Percentiles rank a stretch among this genome's conserved stretches.
phyloP scores from a whole-genome alignment of 2,888 invertebrate species.

The Diaperis boleti region DNA sequence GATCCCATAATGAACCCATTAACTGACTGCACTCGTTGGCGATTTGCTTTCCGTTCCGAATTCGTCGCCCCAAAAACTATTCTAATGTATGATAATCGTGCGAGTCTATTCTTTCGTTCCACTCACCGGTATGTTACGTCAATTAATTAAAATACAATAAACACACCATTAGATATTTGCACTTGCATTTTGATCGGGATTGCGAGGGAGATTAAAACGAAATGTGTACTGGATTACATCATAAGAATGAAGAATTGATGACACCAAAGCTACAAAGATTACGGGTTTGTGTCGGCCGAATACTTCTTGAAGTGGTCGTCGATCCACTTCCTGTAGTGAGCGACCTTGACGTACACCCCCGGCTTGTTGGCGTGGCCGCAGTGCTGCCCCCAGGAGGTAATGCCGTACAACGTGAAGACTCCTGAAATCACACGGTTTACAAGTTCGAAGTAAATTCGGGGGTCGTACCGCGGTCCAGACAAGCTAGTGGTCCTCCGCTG shows the following conservation, averaged over 20 bases:
- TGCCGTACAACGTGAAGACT: slow-evolving; percentile 75
- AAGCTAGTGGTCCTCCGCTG: slow-evolving; percentile 86
- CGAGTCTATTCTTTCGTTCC: too few species aligned
- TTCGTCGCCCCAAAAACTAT: too few species aligned
- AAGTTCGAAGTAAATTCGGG: too few species aligned
- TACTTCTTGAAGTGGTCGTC: slow-evolving; percentile 68
- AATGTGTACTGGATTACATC: too few species aligned
- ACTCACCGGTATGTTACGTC: neutral
- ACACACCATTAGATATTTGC: neutral
- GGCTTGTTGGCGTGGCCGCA: slow-evolving; percentile 81
- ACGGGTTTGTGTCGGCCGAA: slow-evolving; percentile 12
- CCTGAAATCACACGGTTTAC: too few species aligned
- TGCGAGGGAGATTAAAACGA: neutral
- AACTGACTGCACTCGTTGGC: too few species aligned
- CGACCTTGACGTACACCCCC: slow-evolving; percentile 78
- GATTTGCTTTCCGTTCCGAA: too few species aligned
- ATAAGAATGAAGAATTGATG: neutral
- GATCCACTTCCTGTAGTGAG: slow-evolving; percentile 77
- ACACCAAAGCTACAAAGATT: too few species aligned
- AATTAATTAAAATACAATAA: slow-evolving; percentile 2
- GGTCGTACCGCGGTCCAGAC: slow-evolving; percentile 71
- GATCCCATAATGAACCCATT: too few species aligned
- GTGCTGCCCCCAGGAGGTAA: slow-evolving; percentile 84
- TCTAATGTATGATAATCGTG: too few species aligned
- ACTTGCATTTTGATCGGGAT: neutral